Conservation (phyloP, 2,113 vertebrate species). For the Athene cunicularia region DNA sequence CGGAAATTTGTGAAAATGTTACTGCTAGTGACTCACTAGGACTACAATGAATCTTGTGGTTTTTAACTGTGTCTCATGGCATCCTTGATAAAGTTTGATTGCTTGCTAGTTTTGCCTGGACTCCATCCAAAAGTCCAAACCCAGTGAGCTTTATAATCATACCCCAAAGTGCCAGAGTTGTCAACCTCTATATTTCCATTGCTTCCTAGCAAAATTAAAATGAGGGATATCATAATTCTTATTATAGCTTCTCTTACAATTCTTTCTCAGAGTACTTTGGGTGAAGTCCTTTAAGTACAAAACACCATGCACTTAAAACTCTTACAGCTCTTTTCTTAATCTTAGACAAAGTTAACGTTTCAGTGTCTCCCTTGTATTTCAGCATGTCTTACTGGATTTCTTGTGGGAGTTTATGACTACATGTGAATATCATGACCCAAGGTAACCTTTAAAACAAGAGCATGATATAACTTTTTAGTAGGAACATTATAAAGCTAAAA, state of each 20-base stretch:
- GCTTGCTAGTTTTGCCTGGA: neutral
- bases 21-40: neutral
- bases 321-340: neutral
- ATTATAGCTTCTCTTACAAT: neutral
- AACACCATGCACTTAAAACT: neutral
- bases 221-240: neutral
- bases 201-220: neutral
- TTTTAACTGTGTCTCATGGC: neutral
- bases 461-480: neutral
- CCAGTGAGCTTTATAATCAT: neutral
- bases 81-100: constrained; percentile 29
- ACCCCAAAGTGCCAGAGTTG: neutral
- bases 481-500: neutral
- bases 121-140: neutral
- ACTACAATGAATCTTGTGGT: neutral
- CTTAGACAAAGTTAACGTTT: neutral
- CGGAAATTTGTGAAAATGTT: neutral
- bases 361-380: neutral
- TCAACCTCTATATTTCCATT: neutral
- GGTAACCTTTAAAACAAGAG: neutral
- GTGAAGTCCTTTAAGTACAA: neutral
- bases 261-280: neutral
- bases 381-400: neutral
- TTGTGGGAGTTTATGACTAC: neutral
- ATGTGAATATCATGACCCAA: neutral